phyloP scores from a whole-genome alignment of 2,888 invertebrate species.

The Uloborus plumipes region DNA sequence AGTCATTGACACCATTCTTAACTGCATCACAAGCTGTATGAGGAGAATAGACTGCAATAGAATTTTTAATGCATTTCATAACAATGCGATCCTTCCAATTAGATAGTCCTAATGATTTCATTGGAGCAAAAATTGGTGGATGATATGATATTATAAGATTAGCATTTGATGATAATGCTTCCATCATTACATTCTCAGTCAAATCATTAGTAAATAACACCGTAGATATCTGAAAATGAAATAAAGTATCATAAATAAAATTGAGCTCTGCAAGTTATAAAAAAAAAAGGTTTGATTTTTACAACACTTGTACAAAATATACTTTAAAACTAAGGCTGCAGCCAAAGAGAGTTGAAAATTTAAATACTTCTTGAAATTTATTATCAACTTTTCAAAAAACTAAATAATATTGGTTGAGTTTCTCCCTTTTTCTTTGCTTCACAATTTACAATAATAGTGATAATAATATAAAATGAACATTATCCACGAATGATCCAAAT shows the following conservation, averaged over 20 bases:
- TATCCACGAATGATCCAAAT: too few species aligned
- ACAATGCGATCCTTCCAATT: conserved; percentile 85
- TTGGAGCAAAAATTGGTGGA: conserved; percentile 90
- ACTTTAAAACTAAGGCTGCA: too few species aligned
- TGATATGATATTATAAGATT: conserved; percentile 93
- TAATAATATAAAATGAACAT: too few species aligned
- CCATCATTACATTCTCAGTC: conserved; percentile 87
- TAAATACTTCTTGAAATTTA: neutral
- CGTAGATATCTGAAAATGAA: conserved; percentile 71
- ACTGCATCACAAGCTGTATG: conserved; percentile 92
- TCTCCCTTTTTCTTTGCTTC: too few species aligned
- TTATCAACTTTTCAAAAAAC: too few species aligned
- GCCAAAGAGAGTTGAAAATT: too few species aligned
- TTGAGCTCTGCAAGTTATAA: too few species aligned
- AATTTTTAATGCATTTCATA: conserved; percentile 83
- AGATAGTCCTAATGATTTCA: conserved; percentile 80
- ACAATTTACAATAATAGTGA: too few species aligned
- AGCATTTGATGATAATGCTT: conserved; percentile 79
- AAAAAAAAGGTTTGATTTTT: too few species aligned
- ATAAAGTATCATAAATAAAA: neutral
- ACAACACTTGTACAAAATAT: too few species aligned
- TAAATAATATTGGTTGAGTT: too few species aligned
- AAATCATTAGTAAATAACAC: conserved; percentile 92
- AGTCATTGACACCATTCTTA: conserved; percentile 89
- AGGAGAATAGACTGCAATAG: conserved; percentile 91